Conservation (phyloP, 2,113 vertebrate species). For the Xenus cinereus region DNA sequence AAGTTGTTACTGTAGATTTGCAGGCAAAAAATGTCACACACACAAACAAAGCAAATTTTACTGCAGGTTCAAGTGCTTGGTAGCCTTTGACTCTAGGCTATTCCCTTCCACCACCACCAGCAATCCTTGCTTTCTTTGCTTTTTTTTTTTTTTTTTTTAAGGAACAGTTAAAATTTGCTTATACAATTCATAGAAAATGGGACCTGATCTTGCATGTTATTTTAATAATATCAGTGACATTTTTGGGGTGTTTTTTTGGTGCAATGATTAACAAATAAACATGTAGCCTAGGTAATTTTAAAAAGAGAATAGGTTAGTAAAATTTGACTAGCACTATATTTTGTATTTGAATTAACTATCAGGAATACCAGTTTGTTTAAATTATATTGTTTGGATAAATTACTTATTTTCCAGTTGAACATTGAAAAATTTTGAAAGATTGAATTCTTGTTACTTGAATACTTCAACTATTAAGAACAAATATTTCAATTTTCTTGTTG, state of each 20-base stretch:
- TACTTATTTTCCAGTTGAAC: neutral
- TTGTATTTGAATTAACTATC: neutral
- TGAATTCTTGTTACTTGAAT: neutral
- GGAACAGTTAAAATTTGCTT: neutral
- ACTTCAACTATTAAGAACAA: neutral
- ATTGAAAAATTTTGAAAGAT: neutral
- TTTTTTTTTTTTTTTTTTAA: neutral
- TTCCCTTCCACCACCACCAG: neutral
- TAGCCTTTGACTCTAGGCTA: neutral
- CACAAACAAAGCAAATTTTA: neutral
- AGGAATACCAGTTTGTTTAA: neutral
- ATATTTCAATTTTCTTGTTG: neutral
- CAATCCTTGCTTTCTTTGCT: neutral
- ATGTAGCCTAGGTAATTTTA: neutral
- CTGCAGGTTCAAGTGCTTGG: neutral
- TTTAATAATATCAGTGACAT: neutral
- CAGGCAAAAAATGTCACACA: neutral
- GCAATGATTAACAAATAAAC: neutral
- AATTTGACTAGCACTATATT: neutral
- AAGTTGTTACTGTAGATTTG: neutral
- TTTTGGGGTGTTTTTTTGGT: neutral
- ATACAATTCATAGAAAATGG: neutral
- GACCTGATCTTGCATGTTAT: neutral
- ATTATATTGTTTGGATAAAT: neutral
- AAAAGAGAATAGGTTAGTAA: neutral